These are phyloP conservation scores for Drosophila nasuta DNA, from an alignment of 1,140 invertebrate species.

Conservation along the genomic window DNA sequence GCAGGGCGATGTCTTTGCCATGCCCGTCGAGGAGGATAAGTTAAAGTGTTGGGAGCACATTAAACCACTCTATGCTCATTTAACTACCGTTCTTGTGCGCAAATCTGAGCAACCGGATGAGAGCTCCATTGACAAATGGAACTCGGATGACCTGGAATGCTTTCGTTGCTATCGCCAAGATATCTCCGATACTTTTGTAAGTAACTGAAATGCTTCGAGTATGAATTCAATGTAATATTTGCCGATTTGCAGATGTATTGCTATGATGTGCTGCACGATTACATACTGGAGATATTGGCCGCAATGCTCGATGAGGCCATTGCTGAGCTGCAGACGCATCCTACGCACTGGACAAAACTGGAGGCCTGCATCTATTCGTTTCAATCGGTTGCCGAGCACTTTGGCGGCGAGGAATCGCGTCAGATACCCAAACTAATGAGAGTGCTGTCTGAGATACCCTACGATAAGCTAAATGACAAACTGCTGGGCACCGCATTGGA, in stretches of 20 bases:
- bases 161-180: conserved; percentile 96
- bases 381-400: conserved; percentile 91
- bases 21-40: conserved; percentile 69
- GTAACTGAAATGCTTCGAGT: not conserved
- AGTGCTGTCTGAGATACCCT: conserved; percentile 89
- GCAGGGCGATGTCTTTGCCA: conserved; percentile 86
- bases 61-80: conserved; percentile 80
- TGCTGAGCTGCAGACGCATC: conserved; percentile 84
- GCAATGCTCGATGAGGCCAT: conserved; percentile 86
- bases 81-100: conserved; percentile 76
- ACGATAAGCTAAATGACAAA: conserved; percentile 87
- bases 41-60: conserved; percentile 78
- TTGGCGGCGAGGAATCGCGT: conserved; percentile 87
- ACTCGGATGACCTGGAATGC: conserved; percentile 92
- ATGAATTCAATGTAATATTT: no score
- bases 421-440: conserved; percentile 89
- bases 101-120: conserved; percentile 84
- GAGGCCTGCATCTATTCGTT: conserved; percentile 94
- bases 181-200: conserved; percentile 93
- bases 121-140: conserved; percentile 78
- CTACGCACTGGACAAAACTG: conserved; percentile 83
- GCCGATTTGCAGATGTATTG: conserved; percentile 90
- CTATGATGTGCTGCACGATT: conserved; percentile 90
- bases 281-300: conserved; percentile 89
- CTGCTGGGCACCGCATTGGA: conserved; percentile 90